A percentile compares a stretch with the other conserved stretches of the same genome.
Evolutionary conservation across 2,113 vertebrate species (phyloP).

Genomic region (Mus musculus): DNA sequence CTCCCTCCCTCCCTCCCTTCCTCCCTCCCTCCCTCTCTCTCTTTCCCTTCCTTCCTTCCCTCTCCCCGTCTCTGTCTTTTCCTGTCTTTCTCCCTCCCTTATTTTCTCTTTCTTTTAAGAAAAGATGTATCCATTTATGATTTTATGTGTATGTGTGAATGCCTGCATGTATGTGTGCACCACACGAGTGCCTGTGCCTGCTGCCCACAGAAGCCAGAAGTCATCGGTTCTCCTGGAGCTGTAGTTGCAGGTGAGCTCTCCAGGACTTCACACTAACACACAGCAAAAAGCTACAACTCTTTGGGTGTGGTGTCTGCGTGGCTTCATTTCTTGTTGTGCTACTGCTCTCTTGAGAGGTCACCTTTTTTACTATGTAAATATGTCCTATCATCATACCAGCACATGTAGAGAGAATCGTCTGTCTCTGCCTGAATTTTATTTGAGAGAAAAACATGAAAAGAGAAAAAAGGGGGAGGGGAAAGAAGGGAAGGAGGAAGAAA

Average conservation of each 20-base stretch:
- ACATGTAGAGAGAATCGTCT: background rate
- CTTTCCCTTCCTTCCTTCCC: no score
- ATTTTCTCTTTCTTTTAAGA: background rate
- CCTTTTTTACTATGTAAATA: background rate
- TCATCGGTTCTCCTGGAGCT: background rate
- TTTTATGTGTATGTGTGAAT: background rate
- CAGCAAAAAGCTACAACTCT: background rate
- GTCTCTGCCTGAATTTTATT: background rate
- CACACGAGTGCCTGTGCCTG: rapidly evolving
- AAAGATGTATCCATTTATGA: no score
- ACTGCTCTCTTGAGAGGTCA: background rate
- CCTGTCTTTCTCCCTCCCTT: background rate
- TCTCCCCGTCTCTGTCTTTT: no score
- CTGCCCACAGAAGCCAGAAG: background rate
- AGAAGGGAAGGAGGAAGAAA: background rate
- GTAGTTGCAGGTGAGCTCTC: background rate
- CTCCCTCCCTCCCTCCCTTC: rapidly evolving
- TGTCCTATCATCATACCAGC: background rate
- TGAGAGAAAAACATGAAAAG: background rate
- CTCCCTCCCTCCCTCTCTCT: no score
- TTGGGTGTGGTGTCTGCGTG: background rate
- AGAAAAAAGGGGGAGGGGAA: background rate
- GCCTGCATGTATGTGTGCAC: no score
- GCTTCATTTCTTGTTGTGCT: background rate
- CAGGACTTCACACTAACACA: background rate